Evolutionary conservation across 2,113 vertebrate genomes (phyloP).

Genomic region (Plotosus lineatus): DNA sequence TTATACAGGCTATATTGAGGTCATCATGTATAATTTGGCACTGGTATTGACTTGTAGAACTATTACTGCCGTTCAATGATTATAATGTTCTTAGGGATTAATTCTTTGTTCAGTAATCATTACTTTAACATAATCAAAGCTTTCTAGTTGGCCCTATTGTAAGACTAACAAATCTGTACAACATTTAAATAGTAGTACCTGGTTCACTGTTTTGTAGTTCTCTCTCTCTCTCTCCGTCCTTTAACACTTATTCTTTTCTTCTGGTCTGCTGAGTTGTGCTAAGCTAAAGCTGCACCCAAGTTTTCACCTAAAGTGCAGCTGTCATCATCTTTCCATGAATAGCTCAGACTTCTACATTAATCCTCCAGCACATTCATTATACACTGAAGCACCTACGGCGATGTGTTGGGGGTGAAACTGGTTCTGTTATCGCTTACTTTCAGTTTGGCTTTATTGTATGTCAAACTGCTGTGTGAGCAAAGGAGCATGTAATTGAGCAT

Average conservation of each 20-base stretch:
- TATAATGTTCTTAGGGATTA: too few relatives aligned
- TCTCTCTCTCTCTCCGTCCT: background rate
- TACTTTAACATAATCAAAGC: too few relatives aligned
- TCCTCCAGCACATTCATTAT: slow-evolving; percentile 26
- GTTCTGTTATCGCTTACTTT: slow-evolving; percentile 32
- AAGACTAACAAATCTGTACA: too few relatives aligned
- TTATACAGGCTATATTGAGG: too few relatives aligned
- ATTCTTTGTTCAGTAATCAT: too few relatives aligned
- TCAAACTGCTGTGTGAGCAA: slow-evolving; percentile 5
- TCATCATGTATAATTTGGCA: too few relatives aligned
- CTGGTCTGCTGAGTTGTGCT: slow-evolving; percentile 31
- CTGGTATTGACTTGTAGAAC: too few relatives aligned
- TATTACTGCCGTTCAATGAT: too few relatives aligned
- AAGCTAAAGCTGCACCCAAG: slow-evolving; percentile 4
- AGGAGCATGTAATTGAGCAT: slow-evolving; percentile 33
- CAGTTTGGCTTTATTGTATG: slow-evolving; percentile 20
- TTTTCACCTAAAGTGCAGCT: slow-evolving; percentile 32
- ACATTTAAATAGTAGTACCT: too few relatives aligned
- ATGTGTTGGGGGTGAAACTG: background rate
- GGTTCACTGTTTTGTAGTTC: too few relatives aligned
- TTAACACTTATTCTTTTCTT: background rate
- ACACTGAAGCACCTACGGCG: background rate
- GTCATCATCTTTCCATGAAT: slow-evolving; percentile 30
- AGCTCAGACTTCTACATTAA: background rate
- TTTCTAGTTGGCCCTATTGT: too few relatives aligned